phyloP scores from a whole-genome alignment of 2,888 invertebrate genomes.

The Onchidella celtica region DNA sequence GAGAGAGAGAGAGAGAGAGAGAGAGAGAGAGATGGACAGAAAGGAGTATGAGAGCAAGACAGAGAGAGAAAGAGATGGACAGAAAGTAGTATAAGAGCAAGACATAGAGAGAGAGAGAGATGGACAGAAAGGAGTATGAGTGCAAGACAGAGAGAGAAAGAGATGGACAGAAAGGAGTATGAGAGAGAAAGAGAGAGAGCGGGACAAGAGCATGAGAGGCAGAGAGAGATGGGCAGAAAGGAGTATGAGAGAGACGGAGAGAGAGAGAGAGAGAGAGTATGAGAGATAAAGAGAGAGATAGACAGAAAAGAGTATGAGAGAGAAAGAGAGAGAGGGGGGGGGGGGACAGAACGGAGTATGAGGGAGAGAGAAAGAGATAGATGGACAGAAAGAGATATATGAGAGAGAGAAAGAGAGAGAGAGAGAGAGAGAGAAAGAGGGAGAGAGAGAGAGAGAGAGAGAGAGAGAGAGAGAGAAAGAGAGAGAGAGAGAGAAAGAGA shows the following conservation, averaged over 20 bases:
- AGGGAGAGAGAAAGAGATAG: too few relatives aligned
- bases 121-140: too few relatives aligned
- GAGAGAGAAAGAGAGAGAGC: background rate
- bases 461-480: background rate
- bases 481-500: background rate
- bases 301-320: too few relatives aligned
- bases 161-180: background rate
- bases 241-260: background rate
- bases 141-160: background rate
- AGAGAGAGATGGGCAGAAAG: background rate
- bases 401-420: background rate
- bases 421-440: background rate
- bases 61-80: too few relatives aligned
- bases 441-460: background rate
- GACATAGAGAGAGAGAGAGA: too few relatives aligned
- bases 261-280: background rate
- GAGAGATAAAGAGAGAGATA: too few relatives aligned
- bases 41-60: too few relatives aligned
- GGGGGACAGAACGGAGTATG: background rate
- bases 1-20: too few relatives aligned
- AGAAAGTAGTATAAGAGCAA: too few relatives aligned
- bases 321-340: background rate
- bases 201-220: background rate
- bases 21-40: too few relatives aligned
- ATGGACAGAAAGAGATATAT: too few relatives aligned